phyloP scores from a whole-genome alignment of 2,797 vertebrate genomes.

The Sebastes taczanowskii region DNA sequence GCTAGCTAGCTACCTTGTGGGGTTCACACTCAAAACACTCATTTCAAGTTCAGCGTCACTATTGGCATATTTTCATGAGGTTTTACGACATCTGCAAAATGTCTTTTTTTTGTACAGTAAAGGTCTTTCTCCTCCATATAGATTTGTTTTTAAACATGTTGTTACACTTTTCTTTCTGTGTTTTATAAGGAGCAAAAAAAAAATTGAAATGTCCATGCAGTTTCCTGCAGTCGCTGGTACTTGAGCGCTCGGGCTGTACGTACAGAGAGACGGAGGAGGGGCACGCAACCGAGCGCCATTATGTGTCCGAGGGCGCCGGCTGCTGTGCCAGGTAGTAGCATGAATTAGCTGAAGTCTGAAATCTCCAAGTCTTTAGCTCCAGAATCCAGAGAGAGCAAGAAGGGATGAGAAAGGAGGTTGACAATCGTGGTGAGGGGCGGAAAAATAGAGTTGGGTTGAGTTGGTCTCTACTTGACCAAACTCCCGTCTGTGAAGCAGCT shows the following conservation, averaged over 20 bases:
- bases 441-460: constrained; percentile 34
- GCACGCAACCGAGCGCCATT: constrained; percentile 16
- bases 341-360: constrained; percentile 38
- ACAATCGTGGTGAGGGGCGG: not conserved
- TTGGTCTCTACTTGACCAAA: constrained; percentile 45
- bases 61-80: constrained; percentile 68
- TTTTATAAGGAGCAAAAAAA: constrained; percentile 40
- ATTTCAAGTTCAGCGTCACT: constrained; percentile 66
- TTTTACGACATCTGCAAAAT: constrained; percentile 54
- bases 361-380: constrained; percentile 46
- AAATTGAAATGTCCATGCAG: constrained; percentile 58
- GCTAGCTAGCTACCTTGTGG: constrained; percentile 50
- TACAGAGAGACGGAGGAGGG: constrained; percentile 48
- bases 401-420: not conserved
- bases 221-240: constrained; percentile 72
- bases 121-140: constrained; percentile 65
- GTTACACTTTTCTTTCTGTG: constrained; percentile 54
- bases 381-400: constrained; percentile 36
- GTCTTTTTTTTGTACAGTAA: constrained; percentile 67
- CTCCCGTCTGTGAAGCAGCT: constrained; percentile 72
- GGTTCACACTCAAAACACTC: constrained; percentile 62
- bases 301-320: constrained; percentile 40
- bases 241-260: constrained; percentile 43
- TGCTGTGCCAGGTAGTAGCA: constrained; percentile 64
- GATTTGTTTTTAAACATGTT: constrained; percentile 54